Percentiles rank a stretch among this genome's conserved stretches.
These are phyloP conservation scores for Scolopax mira DNA, from an alignment of 2,113 vertebrate species.

Conservation along the genomic window DNA sequence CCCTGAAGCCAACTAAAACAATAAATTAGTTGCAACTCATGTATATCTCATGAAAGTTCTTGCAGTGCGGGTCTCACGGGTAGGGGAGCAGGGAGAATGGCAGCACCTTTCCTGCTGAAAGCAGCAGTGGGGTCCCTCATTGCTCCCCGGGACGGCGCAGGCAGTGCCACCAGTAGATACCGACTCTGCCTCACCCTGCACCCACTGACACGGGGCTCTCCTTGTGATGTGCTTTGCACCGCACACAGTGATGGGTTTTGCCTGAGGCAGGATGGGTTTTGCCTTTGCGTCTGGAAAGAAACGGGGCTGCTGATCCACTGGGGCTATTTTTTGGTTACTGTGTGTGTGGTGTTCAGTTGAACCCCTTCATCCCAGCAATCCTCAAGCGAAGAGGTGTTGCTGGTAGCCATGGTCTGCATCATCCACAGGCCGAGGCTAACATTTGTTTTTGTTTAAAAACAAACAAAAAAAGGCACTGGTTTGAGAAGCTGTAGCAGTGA, in stretches of 20 bases:
- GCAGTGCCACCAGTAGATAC: background rate
- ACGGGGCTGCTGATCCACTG: background rate
- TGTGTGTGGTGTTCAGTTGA: background rate
- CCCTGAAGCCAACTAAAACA: background rate
- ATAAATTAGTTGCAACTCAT: background rate
- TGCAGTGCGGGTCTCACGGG: accelerated
- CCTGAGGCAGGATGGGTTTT: background rate
- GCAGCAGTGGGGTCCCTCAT: background rate
- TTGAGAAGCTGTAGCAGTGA: background rate
- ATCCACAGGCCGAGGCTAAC: background rate
- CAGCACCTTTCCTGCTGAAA: background rate
- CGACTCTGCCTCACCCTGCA: background rate
- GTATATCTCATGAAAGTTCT: background rate
- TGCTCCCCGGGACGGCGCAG: accelerated
- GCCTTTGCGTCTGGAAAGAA: background rate
- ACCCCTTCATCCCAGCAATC: background rate
- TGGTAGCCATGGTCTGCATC: background rate
- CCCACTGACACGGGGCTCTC: accelerated
- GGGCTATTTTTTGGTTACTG: background rate
- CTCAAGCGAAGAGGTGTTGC: background rate
- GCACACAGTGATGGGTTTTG: background rate
- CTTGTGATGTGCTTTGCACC: background rate
- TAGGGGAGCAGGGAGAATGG: background rate
- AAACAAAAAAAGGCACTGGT: background rate
- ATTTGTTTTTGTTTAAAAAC: background rate